Base-by-base conservation (phyloP, 2,888 invertebrate species). In the Brenthis daphne region DNA sequence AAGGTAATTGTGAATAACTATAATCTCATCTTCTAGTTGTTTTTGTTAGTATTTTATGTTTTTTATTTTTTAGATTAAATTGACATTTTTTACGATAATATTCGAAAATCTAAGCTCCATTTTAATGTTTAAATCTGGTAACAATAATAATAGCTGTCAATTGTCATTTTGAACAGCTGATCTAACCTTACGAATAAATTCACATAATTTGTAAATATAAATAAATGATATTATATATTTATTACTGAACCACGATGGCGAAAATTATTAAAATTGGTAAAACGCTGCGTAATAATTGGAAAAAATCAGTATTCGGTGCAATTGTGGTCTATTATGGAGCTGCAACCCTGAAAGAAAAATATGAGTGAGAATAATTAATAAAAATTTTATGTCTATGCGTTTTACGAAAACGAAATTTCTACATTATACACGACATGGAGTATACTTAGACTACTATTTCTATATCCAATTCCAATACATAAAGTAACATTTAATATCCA, bases 241-340 rank as follows among this genome's bases (percentile, higher is more conserved):
- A 1, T 50, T 65, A 51, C 51, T 12, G 37, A 47, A 57, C 24
- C 24, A 73, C n/a, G 56, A 94, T 94, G 94, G 89, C 94, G 67
- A 90, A 90, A 79, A 82, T 96, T 75, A 81, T 95, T 24, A 96
- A 94, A 88, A 92, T 95, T 74, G 92, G 94, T 13, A 95, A 94
- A 91, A 94, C 94, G 4, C 85, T 97, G 57, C 88, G 96, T 80
- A 96, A 95, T 86, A 95, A 98, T 86, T 98, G 98, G 98, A 98
- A 98, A 83, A 98, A 98, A 83, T 96, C 97, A 0, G 86, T 95
- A 0, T 94, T 98, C 79, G 96, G 95, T 53, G 93, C 94, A 24
- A 90, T 94, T 63, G 93, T 95, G 5, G 79, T 96, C 37, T 91
- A 94, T 29, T 98, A 97, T 85, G 97, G 96, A 8, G 88, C 94